Evolutionary conservation across 2,888 invertebrate genomes (phyloP), one percentile per base, ranked within the genome.

Genomic region (Biston stratarius): DNA sequence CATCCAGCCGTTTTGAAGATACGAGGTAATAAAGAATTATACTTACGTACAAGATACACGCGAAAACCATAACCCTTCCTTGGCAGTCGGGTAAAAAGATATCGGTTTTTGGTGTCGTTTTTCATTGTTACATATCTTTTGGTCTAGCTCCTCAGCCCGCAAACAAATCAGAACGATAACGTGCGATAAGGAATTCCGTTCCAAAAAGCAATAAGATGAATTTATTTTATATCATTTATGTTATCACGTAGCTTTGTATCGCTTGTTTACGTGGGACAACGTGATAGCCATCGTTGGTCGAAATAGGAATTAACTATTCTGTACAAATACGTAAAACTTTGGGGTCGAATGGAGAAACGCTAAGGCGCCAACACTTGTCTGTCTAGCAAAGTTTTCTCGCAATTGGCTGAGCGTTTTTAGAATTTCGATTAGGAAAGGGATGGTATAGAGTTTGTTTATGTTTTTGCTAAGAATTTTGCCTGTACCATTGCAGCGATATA

Each of bases 291-390:
- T 14, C n/a, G 5, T 36, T 12, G 47, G 47, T 8, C 14, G 59
- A 55, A 58, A 48, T n/a, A 8, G 6, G 42, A 67, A 74, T 73
- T 71, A 70, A 63, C 63, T 67, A 74, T 74, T 74, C 74, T 15
- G 40, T 24, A 9, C 69, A 61, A 61, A 70, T 53, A 57, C 66
- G 49, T 33, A 34, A 61, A 70, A 74, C 36, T 72, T 74, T 61
- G 51, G 61, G 63, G 63, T 67, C 59, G 62, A 66, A 49, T 58
- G 64, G 67, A 40, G 61, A 62, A 62, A 44, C 45, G 61, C 62
- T 57, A 51, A 61, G 52, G 58, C 61, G 55, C 62, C 47, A 67
- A 67, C 68, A 61, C 58, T 63, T 60, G 63, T 70, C 69, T 62
- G 57, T 45, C 24, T 49, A 51, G 49, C 34, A 49, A 67, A 72